Percentiles rank a stretch among this genome's conserved stretches.
phyloP scores from a whole-genome alignment of 2,797 vertebrate species.

The Scomberomorus guttatus region DNA sequence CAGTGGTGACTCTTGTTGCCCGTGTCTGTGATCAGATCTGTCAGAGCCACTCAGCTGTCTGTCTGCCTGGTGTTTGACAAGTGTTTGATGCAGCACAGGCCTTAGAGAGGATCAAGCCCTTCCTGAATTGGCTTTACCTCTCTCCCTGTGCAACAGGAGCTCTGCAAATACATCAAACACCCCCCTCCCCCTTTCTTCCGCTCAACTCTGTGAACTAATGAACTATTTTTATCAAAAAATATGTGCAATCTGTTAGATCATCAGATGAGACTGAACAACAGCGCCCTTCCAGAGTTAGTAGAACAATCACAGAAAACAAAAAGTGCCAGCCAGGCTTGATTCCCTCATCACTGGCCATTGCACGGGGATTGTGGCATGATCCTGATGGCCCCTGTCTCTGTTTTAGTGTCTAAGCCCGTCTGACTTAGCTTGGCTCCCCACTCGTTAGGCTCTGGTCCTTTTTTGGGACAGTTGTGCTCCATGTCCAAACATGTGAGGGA shows the following conservation, averaged over 20 bases:
- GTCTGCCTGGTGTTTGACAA: constrained; percentile 78
- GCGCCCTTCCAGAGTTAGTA: constrained; percentile 68
- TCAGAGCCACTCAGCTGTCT: constrained; percentile 83
- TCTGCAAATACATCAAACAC: constrained; percentile 75
- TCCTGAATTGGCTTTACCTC: constrained; percentile 78
- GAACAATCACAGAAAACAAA: constrained; percentile 79
- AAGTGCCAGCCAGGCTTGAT: constrained; percentile 61
- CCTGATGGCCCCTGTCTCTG: constrained; percentile 76
- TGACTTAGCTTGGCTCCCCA: constrained; percentile 79
- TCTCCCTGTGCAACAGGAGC: constrained; percentile 72
- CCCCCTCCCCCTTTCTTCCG: constrained; percentile 40
- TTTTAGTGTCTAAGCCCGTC: constrained; percentile 80
- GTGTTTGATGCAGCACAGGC: constrained; percentile 81
- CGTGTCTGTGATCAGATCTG: constrained; percentile 77
- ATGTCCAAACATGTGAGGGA: constrained; percentile 81
- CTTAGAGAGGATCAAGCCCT: constrained; percentile 80
- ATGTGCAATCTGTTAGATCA: constrained; percentile 61
- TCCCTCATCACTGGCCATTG: constrained; percentile 76
- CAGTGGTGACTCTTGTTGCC: constrained; percentile 66
- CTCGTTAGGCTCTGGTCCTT: constrained; percentile 75
- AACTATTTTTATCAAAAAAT: constrained; percentile 80
- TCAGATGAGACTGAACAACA: constrained; percentile 64
- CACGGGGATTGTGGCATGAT: constrained; percentile 77
- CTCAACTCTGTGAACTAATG: constrained; percentile 62
- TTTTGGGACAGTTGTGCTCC: constrained; percentile 78